Percentiles rank a stretch among this genome's conserved stretches.
phyloP scores from a whole-genome alignment of 2,113 vertebrate species.

The Macrotis lagotis region DNA sequence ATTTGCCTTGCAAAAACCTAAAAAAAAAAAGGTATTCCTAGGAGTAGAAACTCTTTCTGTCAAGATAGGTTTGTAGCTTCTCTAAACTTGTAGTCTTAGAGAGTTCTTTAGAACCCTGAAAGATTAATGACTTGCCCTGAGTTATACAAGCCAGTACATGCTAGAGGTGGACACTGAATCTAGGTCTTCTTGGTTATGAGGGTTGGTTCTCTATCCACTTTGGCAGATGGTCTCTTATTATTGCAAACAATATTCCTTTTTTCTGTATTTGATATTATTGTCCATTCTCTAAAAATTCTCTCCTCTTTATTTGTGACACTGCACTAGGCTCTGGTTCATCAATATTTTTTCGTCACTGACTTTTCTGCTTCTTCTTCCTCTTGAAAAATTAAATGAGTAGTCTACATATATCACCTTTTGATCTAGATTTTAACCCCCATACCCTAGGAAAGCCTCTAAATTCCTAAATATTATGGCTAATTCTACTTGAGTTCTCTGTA shows the following conservation, averaged over 20 bases:
- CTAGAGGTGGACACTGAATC: not conserved
- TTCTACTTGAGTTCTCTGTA: not conserved
- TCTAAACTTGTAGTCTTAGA: not conserved
- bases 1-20: too few species aligned
- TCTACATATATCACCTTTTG: not conserved
- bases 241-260: not conserved
- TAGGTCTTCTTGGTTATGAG: not conserved
- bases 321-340: not conserved
- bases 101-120: not conserved
- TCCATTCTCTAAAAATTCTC: not conserved
- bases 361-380: not conserved
- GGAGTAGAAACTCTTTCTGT: not conserved
- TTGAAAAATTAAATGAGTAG: not conserved
- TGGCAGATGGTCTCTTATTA: not conserved
- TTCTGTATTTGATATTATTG: not conserved
- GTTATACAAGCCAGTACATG: not conserved
- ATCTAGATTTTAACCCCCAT: not conserved
- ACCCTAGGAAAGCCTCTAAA: not conserved
- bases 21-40: too few species aligned
- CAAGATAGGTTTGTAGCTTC: not conserved
- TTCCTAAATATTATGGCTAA: not conserved
- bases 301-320: not conserved
- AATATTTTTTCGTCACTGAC: too few species aligned
- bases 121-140: not conserved
- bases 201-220: not conserved